phyloP scores from a whole-genome alignment of 2,797 vertebrate genomes.

The Sebastes cheni region DNA sequence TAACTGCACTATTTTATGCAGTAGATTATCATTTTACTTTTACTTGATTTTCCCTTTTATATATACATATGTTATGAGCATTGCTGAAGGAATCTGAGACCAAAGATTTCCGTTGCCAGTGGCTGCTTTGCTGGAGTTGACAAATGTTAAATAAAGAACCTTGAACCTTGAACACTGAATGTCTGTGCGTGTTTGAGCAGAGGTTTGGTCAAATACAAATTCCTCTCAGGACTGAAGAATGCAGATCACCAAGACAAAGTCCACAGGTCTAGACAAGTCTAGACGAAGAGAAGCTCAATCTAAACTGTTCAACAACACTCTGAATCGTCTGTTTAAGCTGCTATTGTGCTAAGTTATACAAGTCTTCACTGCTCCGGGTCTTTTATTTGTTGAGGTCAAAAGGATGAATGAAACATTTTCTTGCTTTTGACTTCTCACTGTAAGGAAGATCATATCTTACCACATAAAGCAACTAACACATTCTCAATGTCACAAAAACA shows the following conservation, averaged over 20 bases:
- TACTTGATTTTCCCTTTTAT: no score
- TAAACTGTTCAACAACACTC: neutral
- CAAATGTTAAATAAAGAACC: no score
- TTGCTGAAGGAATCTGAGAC: no score
- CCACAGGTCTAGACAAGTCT: rapidly evolving
- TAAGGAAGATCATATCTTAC: neutral
- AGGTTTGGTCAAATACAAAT: neutral
- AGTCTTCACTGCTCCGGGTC: neutral
- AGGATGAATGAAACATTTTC: neutral
- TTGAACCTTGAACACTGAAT: no score
- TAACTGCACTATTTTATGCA: no score
- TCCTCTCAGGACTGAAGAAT: neutral
- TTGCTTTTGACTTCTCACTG: neutral
- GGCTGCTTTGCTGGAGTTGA: neutral
- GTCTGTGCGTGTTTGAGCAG: neutral
- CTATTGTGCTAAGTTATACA: neutral
- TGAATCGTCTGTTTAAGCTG: neutral
- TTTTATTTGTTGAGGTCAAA: slow-evolving; percentile 6
- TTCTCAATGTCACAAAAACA: neutral
- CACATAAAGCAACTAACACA: neutral
- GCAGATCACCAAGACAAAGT: neutral
- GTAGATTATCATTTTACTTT: no score
- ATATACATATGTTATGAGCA: no score
- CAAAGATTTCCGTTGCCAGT: no score
- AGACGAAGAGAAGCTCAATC: neutral